These are phyloP conservation scores for Cassiopea xamachana DNA, from an alignment of 30 jellyfish, hydroid and myxozoan species.

Conservation along the genomic window DNA sequence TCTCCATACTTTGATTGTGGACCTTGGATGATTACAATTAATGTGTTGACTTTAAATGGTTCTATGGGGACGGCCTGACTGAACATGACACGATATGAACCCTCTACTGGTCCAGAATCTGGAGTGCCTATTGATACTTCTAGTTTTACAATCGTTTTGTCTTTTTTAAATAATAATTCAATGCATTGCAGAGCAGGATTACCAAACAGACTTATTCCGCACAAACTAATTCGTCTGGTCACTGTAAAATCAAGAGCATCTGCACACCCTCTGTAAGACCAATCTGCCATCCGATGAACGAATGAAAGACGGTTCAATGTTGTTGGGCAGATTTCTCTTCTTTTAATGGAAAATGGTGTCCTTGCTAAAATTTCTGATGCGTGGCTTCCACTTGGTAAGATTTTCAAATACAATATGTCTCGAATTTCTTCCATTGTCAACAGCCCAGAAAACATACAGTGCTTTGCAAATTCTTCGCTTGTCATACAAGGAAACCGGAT, in stretches of 20 bases:
- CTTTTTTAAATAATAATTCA: slow-evolving; percentile 50
- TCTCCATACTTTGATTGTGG: slow-evolving; percentile 70
- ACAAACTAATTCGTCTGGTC: slow-evolving; percentile 50
- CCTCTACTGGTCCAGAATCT: slow-evolving; percentile 70
- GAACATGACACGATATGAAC: slow-evolving; percentile 67
- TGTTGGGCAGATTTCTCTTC: slow-evolving; percentile 50
- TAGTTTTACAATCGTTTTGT: slow-evolving; percentile 62
- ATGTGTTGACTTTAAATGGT: slow-evolving; percentile 62
- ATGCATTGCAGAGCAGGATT: slow-evolving; percentile 64
- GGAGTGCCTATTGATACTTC: slow-evolving; percentile 59
- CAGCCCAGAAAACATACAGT: slow-evolving; percentile 63
- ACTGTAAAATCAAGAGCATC: slow-evolving; percentile 71
- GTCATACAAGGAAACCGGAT: slow-evolving; percentile 73
- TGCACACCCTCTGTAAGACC: slow-evolving; percentile 73
- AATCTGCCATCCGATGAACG: slow-evolving; percentile 58
- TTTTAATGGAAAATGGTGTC: slow-evolving; percentile 41
- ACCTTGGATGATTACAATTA: slow-evolving; percentile 47
- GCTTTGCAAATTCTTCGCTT: slow-evolving; percentile 52
- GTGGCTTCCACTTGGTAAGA: slow-evolving; percentile 40
- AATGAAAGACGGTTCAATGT: slow-evolving; percentile 44
- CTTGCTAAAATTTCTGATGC: slow-evolving; percentile 37
- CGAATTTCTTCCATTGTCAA: slow-evolving; percentile 60
- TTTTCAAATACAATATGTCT: slow-evolving; percentile 55
- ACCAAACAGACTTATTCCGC: slow-evolving; percentile 71
- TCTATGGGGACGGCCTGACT: slow-evolving; percentile 55